Evolutionary conservation across 23 tunicate species (phyloP), one percentile per base, ranked within the genome.

Genomic region (Diplosoma virens): DNA sequence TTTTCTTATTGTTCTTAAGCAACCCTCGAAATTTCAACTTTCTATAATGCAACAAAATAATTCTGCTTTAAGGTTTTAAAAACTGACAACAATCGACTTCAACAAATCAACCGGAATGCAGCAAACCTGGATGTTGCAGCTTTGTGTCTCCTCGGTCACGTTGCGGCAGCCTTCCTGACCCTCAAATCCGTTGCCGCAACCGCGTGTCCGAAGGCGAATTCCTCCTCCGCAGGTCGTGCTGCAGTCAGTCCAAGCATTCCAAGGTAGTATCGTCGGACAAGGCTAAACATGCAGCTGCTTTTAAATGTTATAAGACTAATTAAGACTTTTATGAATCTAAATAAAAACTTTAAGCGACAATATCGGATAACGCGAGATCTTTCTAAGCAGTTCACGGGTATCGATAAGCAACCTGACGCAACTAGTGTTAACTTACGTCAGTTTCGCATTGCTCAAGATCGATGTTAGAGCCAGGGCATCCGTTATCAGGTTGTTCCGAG

Each of bases 221-320:
- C 89, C 89, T n/a, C 81, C 65, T 14, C 86, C 90, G 56, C 99
- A 94, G 18, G 95, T 65, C 17, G 25, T 66, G 37, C 79, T 53
- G 54, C 95, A 87, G 1, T 79, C 66, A 33, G 75, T 59, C 84
- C 86, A 87, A 20, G 32, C 29, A 0, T 75, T 67, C 95, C 95
- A 94, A 32, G 63, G 67, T 3, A 79, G 32, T 1, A 78, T 78
- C 60, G 24, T 22, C 16, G 99, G 95, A 33, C 99, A 88, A 20
- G 58, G 47, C 92, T 86, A 29, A 27, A 61, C 34, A 41, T 7
- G 14, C 9, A 41, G 50, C n/a, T n/a, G n/a, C n/a, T n/a, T n/a
- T n/a, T n/a, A n/a, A n/a, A n/a, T n/a, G n/a, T n/a, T n/a, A n/a
- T n/a, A n/a, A n/a, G n/a, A n/a, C n/a, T n/a, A n/a, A n/a, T n/a